Conservation (phyloP, 2,113 vertebrate species). For the Upupa epops region DNA sequence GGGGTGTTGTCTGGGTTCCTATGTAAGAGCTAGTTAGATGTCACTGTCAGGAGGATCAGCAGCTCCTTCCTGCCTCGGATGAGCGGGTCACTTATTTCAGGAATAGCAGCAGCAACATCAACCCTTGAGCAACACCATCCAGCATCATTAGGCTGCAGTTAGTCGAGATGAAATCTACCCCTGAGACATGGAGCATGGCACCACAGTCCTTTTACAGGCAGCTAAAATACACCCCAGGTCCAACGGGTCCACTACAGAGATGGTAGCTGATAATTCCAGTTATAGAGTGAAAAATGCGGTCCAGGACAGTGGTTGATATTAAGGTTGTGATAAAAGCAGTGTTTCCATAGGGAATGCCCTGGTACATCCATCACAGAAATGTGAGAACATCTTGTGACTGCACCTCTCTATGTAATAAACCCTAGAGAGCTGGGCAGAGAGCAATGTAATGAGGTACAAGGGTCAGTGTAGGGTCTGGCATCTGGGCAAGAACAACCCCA, state of each 20-base stretch:
- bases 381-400: not conserved
- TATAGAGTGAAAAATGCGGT: not conserved
- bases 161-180: not conserved
- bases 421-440: too few relatives aligned
- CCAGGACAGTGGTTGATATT: not conserved
- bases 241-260: not conserved
- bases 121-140: rapidly evolving
- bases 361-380: not conserved
- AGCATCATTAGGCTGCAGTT: not conserved
- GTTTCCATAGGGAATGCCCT: not conserved
- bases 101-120: rapidly evolving
- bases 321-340: not conserved
- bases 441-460: too few relatives aligned
- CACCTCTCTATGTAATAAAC: not conserved
- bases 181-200: not conserved
- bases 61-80: not conserved
- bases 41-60: not conserved
- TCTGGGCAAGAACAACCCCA: too few relatives aligned
- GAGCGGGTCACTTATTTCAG: not conserved
- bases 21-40: not conserved
- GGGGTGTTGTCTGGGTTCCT: not conserved
- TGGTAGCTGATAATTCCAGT: not conserved
- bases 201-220: not conserved
- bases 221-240: not conserved
- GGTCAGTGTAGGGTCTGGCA: too few relatives aligned